Evolutionary conservation across 2,113 vertebrate species (phyloP), one percentile per base, ranked within the genome.

Genomic region (Syngnathoides biaculeatus): DNA sequence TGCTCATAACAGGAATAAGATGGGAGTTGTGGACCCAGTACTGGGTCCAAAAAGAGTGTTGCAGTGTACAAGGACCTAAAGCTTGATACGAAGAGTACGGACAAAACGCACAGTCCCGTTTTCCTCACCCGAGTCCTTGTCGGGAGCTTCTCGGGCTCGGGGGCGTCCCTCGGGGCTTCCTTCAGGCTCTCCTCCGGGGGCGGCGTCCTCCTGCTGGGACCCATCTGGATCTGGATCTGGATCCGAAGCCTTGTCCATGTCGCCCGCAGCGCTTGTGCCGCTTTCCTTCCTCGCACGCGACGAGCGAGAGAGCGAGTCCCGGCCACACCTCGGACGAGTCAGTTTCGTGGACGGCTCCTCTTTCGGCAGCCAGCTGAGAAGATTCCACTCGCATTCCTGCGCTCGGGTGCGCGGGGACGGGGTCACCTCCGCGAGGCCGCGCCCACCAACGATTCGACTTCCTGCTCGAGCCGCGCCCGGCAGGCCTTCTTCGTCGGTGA

Each of bases 161-260:
- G 52, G 22, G 52, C n/a, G 12, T 61, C 62, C 42, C 61, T 64
- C 42, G 4, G 42, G 24, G 61, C 10, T n/a, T 24, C 10, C 55
- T 8, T 35, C 55, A 1, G 26, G 15, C 53, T 69, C 5, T 64
- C 66, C 8, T 76, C 58, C 39, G 17, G 48, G 8, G 20, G 9
- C 48, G 48, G 20, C 48, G 48, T 77, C 64, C 4, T 62, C 57
- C 72, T 22, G 24, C 71, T 0, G 72, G 65, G 3, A 52, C 13
- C 73, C 65, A 10, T 59, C 55, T n/a, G n/a, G n/a, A n/a, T n/a
- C n/a, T n/a, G n/a, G n/a, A n/a, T n/a, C n/a, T n/a, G n/a, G n/a
- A n/a, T n/a, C n/a, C 38, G 64, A 69, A 2, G 67, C 2, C 81
- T 79, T 6, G 84, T 90, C 61, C 71, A 35, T 64, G 67, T 53